Conservation (phyloP, 2,797 vertebrate genomes). For the Oophaga sylvatica region DNA sequence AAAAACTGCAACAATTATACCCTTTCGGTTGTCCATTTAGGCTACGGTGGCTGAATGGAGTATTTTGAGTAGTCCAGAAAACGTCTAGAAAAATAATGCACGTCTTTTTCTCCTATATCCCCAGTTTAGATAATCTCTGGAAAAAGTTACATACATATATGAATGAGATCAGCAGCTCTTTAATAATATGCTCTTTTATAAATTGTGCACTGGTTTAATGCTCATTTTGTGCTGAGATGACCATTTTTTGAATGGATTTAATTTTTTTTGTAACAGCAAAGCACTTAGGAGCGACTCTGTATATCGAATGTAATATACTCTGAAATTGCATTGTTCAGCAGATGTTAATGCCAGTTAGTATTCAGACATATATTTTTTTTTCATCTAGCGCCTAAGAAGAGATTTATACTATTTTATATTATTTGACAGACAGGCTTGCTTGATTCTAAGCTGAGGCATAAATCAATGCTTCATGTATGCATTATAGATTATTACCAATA, state of each 20-base stretch:
- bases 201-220: background rate
- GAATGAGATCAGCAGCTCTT: background rate
- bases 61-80: background rate
- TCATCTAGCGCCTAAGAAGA: background rate
- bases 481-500: background rate
- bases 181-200: background rate
- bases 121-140: background rate
- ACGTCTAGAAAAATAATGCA: background rate
- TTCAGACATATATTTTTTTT: background rate
- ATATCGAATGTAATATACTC: slow-evolving; percentile 14
- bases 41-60: background rate
- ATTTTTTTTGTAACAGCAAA: slow-evolving; percentile 7
- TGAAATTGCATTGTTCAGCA: slow-evolving; percentile 36
- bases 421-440: background rate
- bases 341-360: slow-evolving; percentile 26
- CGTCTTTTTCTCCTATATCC: background rate
- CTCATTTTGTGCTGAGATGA: slow-evolving; percentile 12
- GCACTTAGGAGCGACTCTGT: background rate
- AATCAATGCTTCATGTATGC: slow-evolving; percentile 21
- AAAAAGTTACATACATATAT: background rate
- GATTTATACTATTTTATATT: slow-evolving; percentile 12
- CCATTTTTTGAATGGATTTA: slow-evolving; percentile 5
- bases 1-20: background rate
- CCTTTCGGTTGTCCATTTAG: no score
- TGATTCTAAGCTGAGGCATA: background rate